These are phyloP conservation scores for Timandra comae DNA, from an alignment of 2,888 invertebrate genomes.

Conservation along the genomic window DNA sequence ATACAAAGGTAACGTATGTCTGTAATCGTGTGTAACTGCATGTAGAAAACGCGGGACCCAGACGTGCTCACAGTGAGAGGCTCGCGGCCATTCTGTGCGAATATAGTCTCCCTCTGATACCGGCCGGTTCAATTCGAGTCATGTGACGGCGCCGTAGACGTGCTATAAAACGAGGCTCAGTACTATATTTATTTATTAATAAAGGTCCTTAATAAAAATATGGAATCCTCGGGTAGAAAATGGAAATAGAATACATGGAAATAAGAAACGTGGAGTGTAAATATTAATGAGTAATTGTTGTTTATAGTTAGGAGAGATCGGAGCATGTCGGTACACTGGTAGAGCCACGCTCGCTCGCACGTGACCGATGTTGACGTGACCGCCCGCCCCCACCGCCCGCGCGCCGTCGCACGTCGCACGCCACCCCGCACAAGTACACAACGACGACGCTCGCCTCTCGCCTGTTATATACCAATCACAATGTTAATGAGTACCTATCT, in stretches of 20 bases:
- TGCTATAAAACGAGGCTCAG: not conserved
- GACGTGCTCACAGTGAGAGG: slow-evolving; percentile 35
- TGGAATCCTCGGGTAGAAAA: too few relatives aligned
- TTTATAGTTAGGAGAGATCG: too few relatives aligned
- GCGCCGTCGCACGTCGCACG: slow-evolving; percentile 1
- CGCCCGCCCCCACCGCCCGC: slow-evolving; percentile 13
- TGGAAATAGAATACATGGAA: too few relatives aligned
- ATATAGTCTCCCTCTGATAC: slow-evolving; percentile 28
- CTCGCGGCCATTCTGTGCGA: slow-evolving; percentile 39
- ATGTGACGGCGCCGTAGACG: slow-evolving; percentile 27
- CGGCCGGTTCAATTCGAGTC: slow-evolving; percentile 56
- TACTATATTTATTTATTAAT: too few relatives aligned
- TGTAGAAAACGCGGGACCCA: slow-evolving; percentile 21
- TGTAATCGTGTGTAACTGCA: slow-evolving; percentile 40
- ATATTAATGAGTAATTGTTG: slow-evolving; percentile 2
- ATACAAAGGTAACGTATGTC: slow-evolving; percentile 25
- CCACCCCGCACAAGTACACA: too few relatives aligned
- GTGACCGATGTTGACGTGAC: slow-evolving; percentile 38
- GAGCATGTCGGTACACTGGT: slow-evolving; percentile 17
- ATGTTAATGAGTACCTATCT: too few relatives aligned
- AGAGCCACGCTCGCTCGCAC: slow-evolving; percentile 51
- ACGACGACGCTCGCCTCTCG: too few relatives aligned
- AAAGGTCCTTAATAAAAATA: too few relatives aligned
- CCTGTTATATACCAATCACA: too few relatives aligned
- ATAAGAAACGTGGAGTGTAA: too few relatives aligned